Conservation (phyloP, 2,113 vertebrate genomes). For the Spea multiplicata region DNA sequence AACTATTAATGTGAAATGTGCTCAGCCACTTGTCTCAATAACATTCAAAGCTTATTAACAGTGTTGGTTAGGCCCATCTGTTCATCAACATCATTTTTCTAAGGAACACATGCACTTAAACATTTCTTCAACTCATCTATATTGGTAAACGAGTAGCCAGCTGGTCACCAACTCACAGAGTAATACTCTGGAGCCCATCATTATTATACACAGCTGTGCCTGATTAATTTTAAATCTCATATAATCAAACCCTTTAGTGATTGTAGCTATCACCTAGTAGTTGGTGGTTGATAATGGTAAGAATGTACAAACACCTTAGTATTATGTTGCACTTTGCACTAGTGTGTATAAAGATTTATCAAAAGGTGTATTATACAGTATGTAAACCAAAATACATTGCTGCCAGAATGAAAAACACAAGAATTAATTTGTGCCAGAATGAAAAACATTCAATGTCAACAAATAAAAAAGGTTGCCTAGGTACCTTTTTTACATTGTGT, state of each 20-base stretch:
- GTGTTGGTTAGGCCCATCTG: neutral
- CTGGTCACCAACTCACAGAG: neutral
- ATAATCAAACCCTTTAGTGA: neutral
- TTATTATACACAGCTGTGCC: neutral
- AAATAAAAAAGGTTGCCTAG: too few relatives aligned
- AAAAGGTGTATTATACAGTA: too few relatives aligned
- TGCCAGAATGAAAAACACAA: too few relatives aligned
- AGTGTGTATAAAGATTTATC: too few relatives aligned
- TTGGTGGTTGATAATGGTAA: too few relatives aligned
- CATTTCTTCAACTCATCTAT: neutral
- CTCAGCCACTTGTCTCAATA: neutral
- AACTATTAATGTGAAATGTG: neutral
- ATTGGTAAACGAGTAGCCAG: neutral
- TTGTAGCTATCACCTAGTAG: too few relatives aligned
- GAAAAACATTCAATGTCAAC: too few relatives aligned
- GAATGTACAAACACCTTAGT: too few relatives aligned
- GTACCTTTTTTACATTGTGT: too few relatives aligned
- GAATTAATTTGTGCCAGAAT: too few relatives aligned
- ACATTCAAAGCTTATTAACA: neutral
- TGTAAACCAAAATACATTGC: too few relatives aligned
- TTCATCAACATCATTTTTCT: neutral
- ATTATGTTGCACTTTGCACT: too few relatives aligned
- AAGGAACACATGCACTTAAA: neutral
- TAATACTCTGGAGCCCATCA: neutral
- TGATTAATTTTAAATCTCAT: neutral